Conservation (phyloP, 1,140 invertebrate species). For the Drosophila insularis region DNA sequence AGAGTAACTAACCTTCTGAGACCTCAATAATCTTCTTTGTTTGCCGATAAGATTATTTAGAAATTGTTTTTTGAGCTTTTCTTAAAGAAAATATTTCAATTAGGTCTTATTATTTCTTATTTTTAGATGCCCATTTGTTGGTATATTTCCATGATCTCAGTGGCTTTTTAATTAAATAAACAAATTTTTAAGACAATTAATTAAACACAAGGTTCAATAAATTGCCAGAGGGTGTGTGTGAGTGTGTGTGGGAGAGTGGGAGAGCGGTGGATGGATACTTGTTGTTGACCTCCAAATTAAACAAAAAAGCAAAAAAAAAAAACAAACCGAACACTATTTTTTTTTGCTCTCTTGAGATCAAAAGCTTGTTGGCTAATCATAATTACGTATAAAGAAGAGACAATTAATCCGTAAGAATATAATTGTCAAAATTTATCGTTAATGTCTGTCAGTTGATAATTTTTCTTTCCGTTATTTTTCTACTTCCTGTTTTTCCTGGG, state of each 20-base stretch:
- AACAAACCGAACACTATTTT: not conserved
- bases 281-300: not conserved
- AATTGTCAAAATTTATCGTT: not conserved
- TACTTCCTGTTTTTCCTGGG: not conserved
- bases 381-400: not conserved
- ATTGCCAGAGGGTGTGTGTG: conserved; percentile 1
- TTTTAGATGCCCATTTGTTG: not conserved
- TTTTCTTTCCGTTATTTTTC: not conserved
- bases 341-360: not conserved
- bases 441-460: not conserved
- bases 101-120: not conserved
- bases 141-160: conserved; percentile 4
- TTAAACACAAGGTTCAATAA: conserved; percentile 15
- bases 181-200: conserved; percentile 16
- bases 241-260: not conserved
- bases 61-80: not conserved
- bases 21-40: not conserved
- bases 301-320: not conserved
- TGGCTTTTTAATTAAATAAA: not conserved
- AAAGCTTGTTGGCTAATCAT: not conserved
- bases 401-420: not conserved
- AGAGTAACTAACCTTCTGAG: not conserved
- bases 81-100: not conserved
- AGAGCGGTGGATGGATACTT: conserved; percentile 1
- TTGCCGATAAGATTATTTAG: not conserved